These are phyloP conservation scores for Forbesichthys agassizii DNA, from an alignment of 2,113 vertebrate genomes.

Conservation along the genomic window DNA sequence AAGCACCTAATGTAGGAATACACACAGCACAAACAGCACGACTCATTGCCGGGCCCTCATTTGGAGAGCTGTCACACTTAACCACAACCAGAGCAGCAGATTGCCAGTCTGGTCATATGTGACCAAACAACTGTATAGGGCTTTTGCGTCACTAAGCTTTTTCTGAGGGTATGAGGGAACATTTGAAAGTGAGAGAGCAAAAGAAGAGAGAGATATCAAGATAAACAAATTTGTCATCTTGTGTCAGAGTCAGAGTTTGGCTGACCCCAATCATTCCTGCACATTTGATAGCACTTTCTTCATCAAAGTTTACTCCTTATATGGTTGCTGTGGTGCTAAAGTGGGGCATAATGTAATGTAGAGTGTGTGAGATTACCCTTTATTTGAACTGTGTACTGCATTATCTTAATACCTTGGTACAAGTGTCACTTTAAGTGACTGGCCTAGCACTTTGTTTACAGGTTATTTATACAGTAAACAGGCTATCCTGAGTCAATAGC, in stretches of 20 bases:
- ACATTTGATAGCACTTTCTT: slow-evolving; percentile 25
- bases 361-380: slow-evolving; percentile 31
- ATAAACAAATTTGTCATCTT: slow-evolving; percentile 17
- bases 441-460: too few relatives aligned
- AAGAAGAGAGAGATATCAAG: not conserved
- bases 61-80: slow-evolving; percentile 23
- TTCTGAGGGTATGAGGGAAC: not conserved
- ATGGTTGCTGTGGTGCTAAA: slow-evolving; percentile 45
- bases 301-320: slow-evolving; percentile 48
- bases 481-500: too few relatives aligned
- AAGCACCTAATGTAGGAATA: slow-evolving; percentile 11
- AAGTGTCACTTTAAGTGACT: too few relatives aligned
- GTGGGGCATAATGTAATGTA: slow-evolving; percentile 28
- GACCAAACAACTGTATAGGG: slow-evolving; percentile 2
- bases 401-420: not conserved
- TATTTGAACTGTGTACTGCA: slow-evolving; percentile 4
- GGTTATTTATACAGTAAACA: too few relatives aligned
- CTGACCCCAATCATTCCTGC: slow-evolving; percentile 17
- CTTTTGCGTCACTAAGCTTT: slow-evolving; percentile 28
- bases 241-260: slow-evolving; percentile 9
- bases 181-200: not conserved
- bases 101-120: not conserved
- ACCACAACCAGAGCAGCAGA: slow-evolving; percentile 1
- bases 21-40: not conserved
- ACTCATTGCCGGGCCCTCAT: slow-evolving; percentile 30